Evolutionary conservation across 2,113 vertebrate genomes (phyloP), one percentile per base, ranked within the genome.

Genomic region (Pelecanoides urinatrix): DNA sequence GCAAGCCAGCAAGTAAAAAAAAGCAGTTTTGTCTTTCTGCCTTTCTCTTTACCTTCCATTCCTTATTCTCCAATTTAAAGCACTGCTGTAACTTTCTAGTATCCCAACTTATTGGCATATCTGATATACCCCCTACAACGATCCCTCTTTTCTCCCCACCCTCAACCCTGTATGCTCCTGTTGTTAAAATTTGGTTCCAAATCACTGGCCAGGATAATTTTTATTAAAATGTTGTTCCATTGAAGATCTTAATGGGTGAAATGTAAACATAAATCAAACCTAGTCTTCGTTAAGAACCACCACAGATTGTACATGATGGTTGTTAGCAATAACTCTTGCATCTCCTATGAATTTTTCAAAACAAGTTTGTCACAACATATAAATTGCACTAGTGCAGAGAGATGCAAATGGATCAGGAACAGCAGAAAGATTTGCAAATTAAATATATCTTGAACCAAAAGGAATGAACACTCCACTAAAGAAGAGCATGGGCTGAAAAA

Each of bases 121-220:
- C 6, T 73, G 9, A 71, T 15, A 67, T 2, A 83, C 0, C 7
- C 8, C 13, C 9, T 42, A 62, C 2, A 47, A 53, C 0, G 3
- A 40, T 2, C 3, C 6, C 23, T 34, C 5, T 27, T 45, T 36
- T 13, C 13, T 1, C 5, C 8, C 11, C 22, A 21, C 34, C 7
- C 13, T 11, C 6, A 26, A 2, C 11, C 7, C 22, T 66, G 26
- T 40, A 29, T 0, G 2, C 2, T 49, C 16, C 10, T 49, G 11
- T 14, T 50, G 7, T 9, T 32, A 66, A 85, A 84, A 47, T 20
- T 44, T 27, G 13, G 17, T 53, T 72, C 29, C 26, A 42, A 71
- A 18, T 74, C 42, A 62, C 6, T 23, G 25, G 5, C 4, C n/a
- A 62, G 6, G 25, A n/a, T 11, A 40, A 2, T 12, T 44, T 86